phyloP scores from a whole-genome alignment of 2,113 vertebrate species.

The Tupaia tana region DNA sequence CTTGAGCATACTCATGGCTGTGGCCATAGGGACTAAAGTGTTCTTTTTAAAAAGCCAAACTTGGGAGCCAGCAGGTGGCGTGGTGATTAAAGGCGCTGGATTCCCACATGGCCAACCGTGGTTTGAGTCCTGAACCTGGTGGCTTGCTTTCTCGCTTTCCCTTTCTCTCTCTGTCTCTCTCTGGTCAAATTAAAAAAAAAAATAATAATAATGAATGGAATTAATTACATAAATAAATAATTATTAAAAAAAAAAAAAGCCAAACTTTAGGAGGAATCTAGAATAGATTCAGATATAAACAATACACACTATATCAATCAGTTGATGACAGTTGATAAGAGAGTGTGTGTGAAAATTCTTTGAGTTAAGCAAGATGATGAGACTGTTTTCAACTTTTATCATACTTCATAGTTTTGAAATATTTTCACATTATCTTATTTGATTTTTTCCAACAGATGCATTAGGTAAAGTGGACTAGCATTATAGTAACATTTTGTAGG shows the following conservation, averaged over 20 bases:
- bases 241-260: no score
- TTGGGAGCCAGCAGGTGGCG: no score
- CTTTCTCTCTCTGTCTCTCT: no score
- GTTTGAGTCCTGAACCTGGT: no score
- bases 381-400: conserved; percentile 2
- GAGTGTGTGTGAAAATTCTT: conserved; percentile 29
- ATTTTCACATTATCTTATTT: conserved; percentile 19
- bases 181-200: no score
- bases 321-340: conserved; percentile 34
- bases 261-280: conserved; percentile 20
- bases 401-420: conserved; percentile 8
- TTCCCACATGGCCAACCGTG: no score
- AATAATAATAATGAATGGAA: no score
- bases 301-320: neutral
- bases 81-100: no score
- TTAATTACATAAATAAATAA: no score
- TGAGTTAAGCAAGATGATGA: conserved; percentile 45
- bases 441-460: neutral
- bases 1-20: no score
- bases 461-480: neutral
- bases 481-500: neutral
- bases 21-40: neutral
- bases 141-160: no score
- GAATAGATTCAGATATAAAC: conserved; percentile 17
- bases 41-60: conserved; percentile 2